Evolutionary conservation across 2,797 vertebrate species (phyloP).

Genomic region (Saxicola maurus): DNA sequence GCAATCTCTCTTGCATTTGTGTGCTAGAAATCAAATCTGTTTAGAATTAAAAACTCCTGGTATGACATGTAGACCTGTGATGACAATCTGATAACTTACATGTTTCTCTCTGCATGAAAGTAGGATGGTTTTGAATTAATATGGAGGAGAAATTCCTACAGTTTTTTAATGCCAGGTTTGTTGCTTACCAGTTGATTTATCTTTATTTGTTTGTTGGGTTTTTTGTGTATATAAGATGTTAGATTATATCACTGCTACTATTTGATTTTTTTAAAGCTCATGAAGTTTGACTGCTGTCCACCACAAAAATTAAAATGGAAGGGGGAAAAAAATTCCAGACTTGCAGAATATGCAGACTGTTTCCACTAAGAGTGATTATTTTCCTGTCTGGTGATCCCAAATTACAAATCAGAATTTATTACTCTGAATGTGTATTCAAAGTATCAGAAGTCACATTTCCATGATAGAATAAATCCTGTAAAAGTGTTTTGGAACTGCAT

Average conservation of each 20-base stretch:
- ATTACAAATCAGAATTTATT: not conserved
- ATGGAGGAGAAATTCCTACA: slow-evolving; percentile 33
- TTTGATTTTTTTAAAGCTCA: not conserved
- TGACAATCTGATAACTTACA: not conserved
- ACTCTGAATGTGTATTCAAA: not conserved
- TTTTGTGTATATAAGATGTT: not conserved
- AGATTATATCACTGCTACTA: not conserved
- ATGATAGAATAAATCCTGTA: not conserved
- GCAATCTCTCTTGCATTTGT: not conserved
- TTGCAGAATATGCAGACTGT: not conserved
- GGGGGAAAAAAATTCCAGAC: not conserved
- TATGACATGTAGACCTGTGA: not conserved
- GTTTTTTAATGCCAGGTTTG: slow-evolving; percentile 48
- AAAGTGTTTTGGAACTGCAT: slow-evolving; percentile 39
- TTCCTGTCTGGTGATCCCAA: not conserved
- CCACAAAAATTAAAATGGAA: not conserved
- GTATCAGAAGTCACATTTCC: not conserved
- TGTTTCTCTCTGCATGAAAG: not conserved
- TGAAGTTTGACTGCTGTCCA: not conserved
- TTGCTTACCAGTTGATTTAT: slow-evolving; percentile 39
- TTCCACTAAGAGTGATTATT: not conserved
- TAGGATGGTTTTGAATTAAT: slow-evolving; percentile 29
- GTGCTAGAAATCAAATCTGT: not conserved
- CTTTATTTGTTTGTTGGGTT: not conserved
- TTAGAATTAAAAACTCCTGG: not conserved